These are phyloP conservation scores for Channa maculata DNA, from an alignment of 2,113 vertebrate genomes.

Conservation along the genomic window DNA sequence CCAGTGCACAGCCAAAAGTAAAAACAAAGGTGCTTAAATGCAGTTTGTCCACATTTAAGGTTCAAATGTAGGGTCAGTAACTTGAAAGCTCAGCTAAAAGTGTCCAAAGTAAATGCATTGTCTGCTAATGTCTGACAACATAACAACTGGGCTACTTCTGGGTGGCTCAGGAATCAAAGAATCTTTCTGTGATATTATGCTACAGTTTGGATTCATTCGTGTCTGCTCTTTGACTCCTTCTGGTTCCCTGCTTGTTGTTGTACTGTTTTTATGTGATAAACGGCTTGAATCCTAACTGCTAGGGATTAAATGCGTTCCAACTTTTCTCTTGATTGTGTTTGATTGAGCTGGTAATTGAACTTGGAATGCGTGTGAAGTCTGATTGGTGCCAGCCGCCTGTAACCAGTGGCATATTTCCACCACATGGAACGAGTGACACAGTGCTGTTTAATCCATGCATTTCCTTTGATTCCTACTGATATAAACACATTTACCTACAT, in stretches of 20 bases:
- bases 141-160: neutral
- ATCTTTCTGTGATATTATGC: neutral
- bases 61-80: conserved; percentile 24
- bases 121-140: neutral
- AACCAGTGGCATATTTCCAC: conserved; percentile 50
- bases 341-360: conserved; percentile 71
- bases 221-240: neutral
- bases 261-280: conserved; percentile 39
- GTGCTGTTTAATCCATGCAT: conserved; percentile 23
- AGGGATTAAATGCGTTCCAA: conserved; percentile 40
- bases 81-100: conserved; percentile 8
- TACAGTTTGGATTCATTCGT: conserved; percentile 3
- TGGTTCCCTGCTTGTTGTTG: conserved; percentile 2
- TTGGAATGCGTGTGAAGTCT: conserved; percentile 44
- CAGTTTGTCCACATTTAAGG: conserved; percentile 5
- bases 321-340: conserved; percentile 62
- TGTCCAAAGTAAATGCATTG: neutral
- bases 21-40: conserved; percentile 33
- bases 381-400: conserved; percentile 60
- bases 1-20: conserved; percentile 7
- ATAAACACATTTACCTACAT: conserved; percentile 18
- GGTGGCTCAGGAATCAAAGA: conserved; percentile 9
- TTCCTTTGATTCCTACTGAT: conserved; percentile 25
- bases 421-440: conserved; percentile 48
- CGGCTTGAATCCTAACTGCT: conserved; percentile 14